Conservation (phyloP, 2,797 vertebrate species). For the Avahi laniger region DNA sequence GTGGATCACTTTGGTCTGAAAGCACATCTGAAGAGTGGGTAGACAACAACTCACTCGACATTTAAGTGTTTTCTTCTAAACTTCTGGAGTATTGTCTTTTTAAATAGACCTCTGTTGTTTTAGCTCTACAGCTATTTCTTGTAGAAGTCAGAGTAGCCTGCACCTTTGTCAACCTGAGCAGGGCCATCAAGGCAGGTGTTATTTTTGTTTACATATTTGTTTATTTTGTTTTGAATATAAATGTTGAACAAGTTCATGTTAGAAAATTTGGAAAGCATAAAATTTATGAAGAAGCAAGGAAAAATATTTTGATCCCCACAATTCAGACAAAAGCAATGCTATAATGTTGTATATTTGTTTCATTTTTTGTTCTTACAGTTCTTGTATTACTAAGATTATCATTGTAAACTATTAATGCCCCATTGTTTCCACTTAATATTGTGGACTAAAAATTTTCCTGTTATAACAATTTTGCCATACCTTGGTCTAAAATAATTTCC, state of each 20-base stretch:
- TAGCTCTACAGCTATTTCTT: not conserved
- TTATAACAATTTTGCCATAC: not conserved
- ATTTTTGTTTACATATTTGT: not conserved
- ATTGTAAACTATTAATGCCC: not conserved
- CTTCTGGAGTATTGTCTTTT: not conserved
- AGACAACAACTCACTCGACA: not conserved
- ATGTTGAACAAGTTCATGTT: not conserved
- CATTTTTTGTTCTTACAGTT: not conserved
- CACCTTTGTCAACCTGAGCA: not conserved
- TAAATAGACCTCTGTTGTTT: not conserved
- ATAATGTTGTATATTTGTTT: not conserved
- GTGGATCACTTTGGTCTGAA: not conserved
- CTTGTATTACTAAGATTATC: not conserved
- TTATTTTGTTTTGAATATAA: not conserved
- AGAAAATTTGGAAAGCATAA: not conserved
- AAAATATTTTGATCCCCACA: not conserved
- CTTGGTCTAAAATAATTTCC: not conserved
- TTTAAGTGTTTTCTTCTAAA: not conserved
- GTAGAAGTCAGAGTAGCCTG: not conserved
- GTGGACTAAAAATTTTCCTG: not conserved
- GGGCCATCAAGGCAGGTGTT: not conserved
- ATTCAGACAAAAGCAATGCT: not conserved
- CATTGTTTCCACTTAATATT: not conserved
- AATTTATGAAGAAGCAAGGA: not conserved
- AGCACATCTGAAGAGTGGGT: not conserved